Evolutionary conservation across 2,888 invertebrate species (phyloP).

Genomic region (Malthinus flaveolus): DNA sequence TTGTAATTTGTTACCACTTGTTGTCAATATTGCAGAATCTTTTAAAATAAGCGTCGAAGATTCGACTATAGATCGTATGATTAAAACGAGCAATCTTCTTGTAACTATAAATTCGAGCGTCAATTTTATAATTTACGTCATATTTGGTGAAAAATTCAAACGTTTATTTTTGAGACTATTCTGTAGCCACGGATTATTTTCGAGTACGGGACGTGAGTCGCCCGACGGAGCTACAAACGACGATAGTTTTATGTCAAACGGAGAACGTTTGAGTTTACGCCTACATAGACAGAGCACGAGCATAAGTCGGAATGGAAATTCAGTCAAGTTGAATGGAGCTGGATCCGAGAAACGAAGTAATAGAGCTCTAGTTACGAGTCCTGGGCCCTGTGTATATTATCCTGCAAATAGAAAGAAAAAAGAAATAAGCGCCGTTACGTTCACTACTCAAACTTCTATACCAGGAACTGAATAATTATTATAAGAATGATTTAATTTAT

Average conservation of each 20-base stretch:
- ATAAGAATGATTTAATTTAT: too few relatives aligned
- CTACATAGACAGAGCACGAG: constrained; percentile 60
- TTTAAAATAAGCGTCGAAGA: constrained; percentile 66
- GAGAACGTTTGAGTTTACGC: constrained; percentile 73
- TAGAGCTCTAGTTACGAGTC: constrained; percentile 49
- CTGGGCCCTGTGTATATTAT: constrained; percentile 61
- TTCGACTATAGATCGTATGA: constrained; percentile 66
- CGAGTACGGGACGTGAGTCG: constrained; percentile 63
- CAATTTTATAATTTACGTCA: constrained; percentile 97
- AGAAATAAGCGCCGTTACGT: constrained; percentile 43
- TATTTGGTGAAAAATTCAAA: constrained; percentile 96
- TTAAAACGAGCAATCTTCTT: constrained; percentile 85
- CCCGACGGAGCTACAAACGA: constrained; percentile 77
- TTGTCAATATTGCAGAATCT: constrained; percentile 84
- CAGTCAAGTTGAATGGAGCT: constrained; percentile 46
- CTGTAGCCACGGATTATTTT: constrained; percentile 63
- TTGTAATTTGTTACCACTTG: constrained; percentile 86
- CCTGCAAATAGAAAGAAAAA: constrained; percentile 52
- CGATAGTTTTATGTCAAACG: constrained; percentile 81
- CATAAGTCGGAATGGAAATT: constrained; percentile 50
- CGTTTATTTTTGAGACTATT: constrained; percentile 80
- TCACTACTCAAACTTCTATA: constrained; percentile 46
- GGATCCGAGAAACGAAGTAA: constrained; percentile 31
- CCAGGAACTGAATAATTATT: constrained; percentile 27
- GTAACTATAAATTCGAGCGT: constrained; percentile 97